Percentiles rank a stretch among this genome's conserved stretches.
These are phyloP conservation scores for Theropithecus gelada DNA, from an alignment of 2,113 vertebrate species.

Conservation along the genomic window DNA sequence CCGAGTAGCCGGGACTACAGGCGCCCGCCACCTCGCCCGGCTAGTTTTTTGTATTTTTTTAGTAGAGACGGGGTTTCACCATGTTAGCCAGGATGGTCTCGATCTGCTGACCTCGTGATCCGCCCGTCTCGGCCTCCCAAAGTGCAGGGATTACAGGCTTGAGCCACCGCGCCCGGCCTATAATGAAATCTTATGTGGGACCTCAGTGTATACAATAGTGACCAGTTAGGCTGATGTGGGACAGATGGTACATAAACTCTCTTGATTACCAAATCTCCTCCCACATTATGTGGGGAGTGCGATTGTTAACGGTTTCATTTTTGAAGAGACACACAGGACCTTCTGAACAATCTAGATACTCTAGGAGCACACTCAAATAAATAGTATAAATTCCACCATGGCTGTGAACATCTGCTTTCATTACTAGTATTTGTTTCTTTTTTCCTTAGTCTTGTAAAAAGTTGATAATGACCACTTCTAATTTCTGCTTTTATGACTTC, in stretches of 20 bases:
- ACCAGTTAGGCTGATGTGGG: too few species aligned
- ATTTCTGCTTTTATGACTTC: not conserved
- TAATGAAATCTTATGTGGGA: not conserved
- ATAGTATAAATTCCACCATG: not conserved
- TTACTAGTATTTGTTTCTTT: not conserved
- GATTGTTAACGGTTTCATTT: not conserved
- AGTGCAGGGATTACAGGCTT: too few species aligned
- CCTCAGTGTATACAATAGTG: not conserved
- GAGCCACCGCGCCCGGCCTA: too few species aligned
- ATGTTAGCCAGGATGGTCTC: too few species aligned
- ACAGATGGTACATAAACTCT: accelerated
- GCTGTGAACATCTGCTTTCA: not conserved
- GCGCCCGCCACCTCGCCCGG: too few species aligned
- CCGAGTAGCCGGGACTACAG: too few species aligned
- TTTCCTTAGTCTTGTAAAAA: not conserved
- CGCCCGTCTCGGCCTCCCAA: too few species aligned
- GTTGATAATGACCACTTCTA: not conserved
- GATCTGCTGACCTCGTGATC: too few species aligned
- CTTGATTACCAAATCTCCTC: not conserved
- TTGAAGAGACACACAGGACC: not conserved
- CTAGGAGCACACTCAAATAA: not conserved
- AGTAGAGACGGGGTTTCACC: too few species aligned
- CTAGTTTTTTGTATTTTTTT: too few species aligned
- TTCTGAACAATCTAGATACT: not conserved
- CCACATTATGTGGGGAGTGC: too few species aligned